Percentiles rank a stretch among this genome's conserved stretches.
These are phyloP conservation scores for Mola mola DNA, from an alignment of 2,113 vertebrate species.

Conservation along the genomic window DNA sequence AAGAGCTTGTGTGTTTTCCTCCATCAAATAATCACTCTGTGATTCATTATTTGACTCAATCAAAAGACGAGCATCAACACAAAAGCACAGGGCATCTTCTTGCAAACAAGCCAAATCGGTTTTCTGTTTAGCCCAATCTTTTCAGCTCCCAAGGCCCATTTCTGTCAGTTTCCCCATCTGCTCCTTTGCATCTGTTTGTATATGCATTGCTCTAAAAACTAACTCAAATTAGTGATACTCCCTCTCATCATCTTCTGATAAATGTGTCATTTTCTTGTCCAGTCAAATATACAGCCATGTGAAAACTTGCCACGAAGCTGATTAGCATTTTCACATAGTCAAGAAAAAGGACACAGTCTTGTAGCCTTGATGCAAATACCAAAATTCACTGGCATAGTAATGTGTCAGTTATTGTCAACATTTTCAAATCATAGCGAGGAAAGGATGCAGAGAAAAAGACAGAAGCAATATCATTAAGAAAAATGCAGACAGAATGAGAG, in stretches of 20 bases:
- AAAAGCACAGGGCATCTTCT: slow-evolving; percentile 76
- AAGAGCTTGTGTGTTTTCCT: too few relatives aligned
- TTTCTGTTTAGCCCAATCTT: slow-evolving; percentile 81
- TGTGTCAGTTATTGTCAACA: slow-evolving; percentile 77
- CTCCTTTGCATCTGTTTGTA: slow-evolving; percentile 80
- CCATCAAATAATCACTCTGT: slow-evolving; percentile 38
- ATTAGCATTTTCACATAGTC: slow-evolving; percentile 1
- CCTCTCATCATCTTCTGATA: background rate
- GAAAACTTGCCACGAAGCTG: slow-evolving; percentile 74
- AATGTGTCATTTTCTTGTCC: slow-evolving; percentile 6
- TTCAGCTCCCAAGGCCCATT: slow-evolving; percentile 37
- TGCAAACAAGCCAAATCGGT: too few relatives aligned
- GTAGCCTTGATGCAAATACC: slow-evolving; percentile 1
- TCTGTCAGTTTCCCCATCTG: slow-evolving; percentile 2
- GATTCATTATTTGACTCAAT: slow-evolving; percentile 62
- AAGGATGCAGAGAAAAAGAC: slow-evolving; percentile 55
- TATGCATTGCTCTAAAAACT: slow-evolving; percentile 70
- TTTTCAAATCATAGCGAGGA: slow-evolving; percentile 61
- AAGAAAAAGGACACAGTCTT: slow-evolving; percentile 2
- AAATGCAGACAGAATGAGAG: slow-evolving; percentile 35
- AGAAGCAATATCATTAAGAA: slow-evolving; percentile 78
- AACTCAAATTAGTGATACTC: slow-evolving; percentile 58
- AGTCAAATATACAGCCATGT: slow-evolving; percentile 74
- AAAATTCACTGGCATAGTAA: background rate
- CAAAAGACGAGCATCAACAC: slow-evolving; percentile 41